A percentile compares a stretch with the other conserved stretches of the same genome.
phyloP scores from a whole-genome alignment of 2,888 invertebrate genomes.

The Anoncus sp. region DNA sequence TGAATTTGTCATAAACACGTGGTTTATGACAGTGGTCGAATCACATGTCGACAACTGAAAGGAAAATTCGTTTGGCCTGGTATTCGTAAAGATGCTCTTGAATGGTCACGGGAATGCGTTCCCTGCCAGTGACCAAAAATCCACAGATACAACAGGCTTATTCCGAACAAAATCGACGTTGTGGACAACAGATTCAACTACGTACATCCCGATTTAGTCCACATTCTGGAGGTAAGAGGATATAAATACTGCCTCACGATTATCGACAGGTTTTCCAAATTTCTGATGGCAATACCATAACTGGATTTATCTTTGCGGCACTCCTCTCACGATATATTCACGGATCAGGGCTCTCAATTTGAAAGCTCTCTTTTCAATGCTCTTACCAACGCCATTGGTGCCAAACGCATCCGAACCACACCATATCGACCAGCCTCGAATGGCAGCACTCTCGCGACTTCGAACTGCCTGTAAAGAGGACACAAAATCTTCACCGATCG shows the following conservation, averaged over 20 bases:
- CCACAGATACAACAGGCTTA: slow-evolving; percentile 56
- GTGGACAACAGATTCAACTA: slow-evolving; percentile 30
- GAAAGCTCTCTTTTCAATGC: slow-evolving; percentile 64
- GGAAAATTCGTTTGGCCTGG: slow-evolving; percentile 70
- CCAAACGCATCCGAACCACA: slow-evolving; percentile 62
- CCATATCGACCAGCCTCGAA: slow-evolving; percentile 70
- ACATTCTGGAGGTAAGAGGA: slow-evolving; percentile 57
- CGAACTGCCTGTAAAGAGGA: slow-evolving; percentile 36
- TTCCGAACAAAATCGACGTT: slow-evolving; percentile 15
- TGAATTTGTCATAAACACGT: too few relatives aligned
- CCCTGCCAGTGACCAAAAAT: slow-evolving; percentile 75
- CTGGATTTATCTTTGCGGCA: slow-evolving; percentile 74
- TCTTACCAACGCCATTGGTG: slow-evolving; percentile 59
- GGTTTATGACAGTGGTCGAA: slow-evolving; percentile 17
- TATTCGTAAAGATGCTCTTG: slow-evolving; percentile 68
- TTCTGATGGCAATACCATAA: slow-evolving; percentile 73
- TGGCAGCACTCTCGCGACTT: slow-evolving; percentile 52
- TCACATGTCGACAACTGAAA: slow-evolving; percentile 47
- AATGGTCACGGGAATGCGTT: slow-evolving; percentile 73
- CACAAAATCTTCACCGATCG: slow-evolving; percentile 18
- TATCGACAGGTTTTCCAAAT: slow-evolving; percentile 73
- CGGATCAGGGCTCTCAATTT: slow-evolving; percentile 74
- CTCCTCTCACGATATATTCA: slow-evolving; percentile 70
- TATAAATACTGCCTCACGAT: slow-evolving; percentile 74
- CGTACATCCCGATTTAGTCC: slow-evolving; percentile 47